These are phyloP conservation scores for Uria aalge DNA, from an alignment of 2,113 vertebrate species.

Conservation along the genomic window DNA sequence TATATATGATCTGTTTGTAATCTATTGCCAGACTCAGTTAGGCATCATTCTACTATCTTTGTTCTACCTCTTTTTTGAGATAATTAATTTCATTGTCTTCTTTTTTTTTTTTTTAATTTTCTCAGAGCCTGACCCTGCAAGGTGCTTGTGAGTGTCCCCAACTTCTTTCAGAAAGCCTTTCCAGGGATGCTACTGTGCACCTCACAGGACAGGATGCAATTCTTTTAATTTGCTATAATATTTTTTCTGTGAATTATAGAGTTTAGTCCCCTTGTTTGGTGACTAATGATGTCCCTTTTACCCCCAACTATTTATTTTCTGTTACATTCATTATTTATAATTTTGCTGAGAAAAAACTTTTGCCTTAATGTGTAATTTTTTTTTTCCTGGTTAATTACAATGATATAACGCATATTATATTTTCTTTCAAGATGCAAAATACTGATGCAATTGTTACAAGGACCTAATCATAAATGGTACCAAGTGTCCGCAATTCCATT, in stretches of 20 bases:
- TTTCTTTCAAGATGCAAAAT: conserved; percentile 24
- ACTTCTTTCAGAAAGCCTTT: conserved; percentile 24
- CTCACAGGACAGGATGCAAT: conserved; percentile 46
- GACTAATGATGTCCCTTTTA: not conserved
- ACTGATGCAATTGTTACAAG: not conserved
- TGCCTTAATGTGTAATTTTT: not conserved
- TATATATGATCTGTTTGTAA: not conserved
- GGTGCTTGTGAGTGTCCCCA: conserved; percentile 29
- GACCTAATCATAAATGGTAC: not conserved
- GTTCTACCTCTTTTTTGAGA: not conserved
- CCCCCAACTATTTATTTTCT: not conserved
- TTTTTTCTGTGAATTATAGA: not conserved
- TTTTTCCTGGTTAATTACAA: not conserved
- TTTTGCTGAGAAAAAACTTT: not conserved
- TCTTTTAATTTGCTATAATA: not conserved
- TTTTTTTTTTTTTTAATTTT: not conserved
- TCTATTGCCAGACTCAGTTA: not conserved
- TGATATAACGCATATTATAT: not conserved
- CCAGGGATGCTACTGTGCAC: conserved; percentile 45
- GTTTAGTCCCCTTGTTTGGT: not conserved
- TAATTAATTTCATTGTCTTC: not conserved
- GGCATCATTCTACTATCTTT: not conserved
- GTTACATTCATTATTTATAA: not conserved
- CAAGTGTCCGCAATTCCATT: not conserved
- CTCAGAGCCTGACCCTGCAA: conserved; percentile 34